Conservation (phyloP, 2,888 invertebrate species). For the Nymphalis c-album region DNA sequence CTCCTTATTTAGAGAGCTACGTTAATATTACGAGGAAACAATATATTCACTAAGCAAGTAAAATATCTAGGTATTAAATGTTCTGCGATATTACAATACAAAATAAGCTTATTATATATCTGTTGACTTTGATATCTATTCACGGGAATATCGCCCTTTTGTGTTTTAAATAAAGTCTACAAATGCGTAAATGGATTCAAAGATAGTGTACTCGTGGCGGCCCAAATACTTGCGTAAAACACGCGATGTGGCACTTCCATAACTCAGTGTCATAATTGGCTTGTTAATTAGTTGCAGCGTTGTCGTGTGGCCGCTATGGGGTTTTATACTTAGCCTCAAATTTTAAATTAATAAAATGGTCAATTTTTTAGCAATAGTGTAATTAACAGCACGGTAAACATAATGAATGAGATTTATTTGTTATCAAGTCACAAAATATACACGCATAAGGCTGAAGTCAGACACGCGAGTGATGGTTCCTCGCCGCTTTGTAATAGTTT, state of each 20-base stretch:
- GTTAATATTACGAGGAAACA: constrained; percentile 1
- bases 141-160: constrained; percentile 9
- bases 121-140: constrained; percentile 13
- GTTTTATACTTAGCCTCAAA: constrained; percentile 27
- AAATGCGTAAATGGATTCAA: constrained; percentile 1
- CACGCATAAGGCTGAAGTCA: too few relatives aligned
- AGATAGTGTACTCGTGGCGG: constrained; percentile 32
- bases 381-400: neutral
- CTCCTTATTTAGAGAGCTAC: too few relatives aligned
- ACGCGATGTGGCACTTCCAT: constrained; percentile 64
- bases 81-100: constrained; percentile 27
- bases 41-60: constrained; percentile 15
- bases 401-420: too few relatives aligned
- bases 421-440: too few relatives aligned
- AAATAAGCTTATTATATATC: constrained; percentile 29
- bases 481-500: too few relatives aligned
- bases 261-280: constrained; percentile 68
- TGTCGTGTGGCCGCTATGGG: constrained; percentile 41
- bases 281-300: constrained; percentile 55
- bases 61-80: constrained; percentile 28
- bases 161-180: constrained; percentile 10
- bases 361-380: neutral
- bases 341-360: constrained; percentile 13
- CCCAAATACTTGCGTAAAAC: constrained; percentile 47
- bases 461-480: too few relatives aligned